Conservation (phyloP, 2,113 vertebrate species). For the Leptobrachium ailaonicum region DNA sequence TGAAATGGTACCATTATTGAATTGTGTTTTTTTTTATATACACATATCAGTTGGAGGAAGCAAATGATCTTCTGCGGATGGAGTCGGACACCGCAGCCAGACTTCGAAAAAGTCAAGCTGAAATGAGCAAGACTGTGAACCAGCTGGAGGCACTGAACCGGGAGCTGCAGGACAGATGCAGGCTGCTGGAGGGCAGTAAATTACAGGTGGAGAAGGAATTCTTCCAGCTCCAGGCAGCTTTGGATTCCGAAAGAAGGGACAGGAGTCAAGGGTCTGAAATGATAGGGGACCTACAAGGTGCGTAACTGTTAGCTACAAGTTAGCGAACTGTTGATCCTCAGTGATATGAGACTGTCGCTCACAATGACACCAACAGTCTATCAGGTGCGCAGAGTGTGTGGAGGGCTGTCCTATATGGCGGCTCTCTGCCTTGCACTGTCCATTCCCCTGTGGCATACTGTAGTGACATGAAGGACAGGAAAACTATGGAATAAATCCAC, state of each 20-base stretch:
- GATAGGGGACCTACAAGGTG: slow-evolving; percentile 94
- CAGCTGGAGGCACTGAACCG: slow-evolving; percentile 89
- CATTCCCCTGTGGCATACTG: too few relatives aligned
- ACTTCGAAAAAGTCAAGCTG: slow-evolving; percentile 89
- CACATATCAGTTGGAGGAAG: slow-evolving; percentile 83
- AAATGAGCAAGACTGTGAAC: slow-evolving; percentile 86
- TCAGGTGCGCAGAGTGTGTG: too few relatives aligned
- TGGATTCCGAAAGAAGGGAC: slow-evolving; percentile 90
- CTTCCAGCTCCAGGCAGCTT: slow-evolving; percentile 85
- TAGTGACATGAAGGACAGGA: too few relatives aligned
- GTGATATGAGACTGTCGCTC: too few relatives aligned
- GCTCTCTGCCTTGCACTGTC: too few relatives aligned
- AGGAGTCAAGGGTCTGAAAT: slow-evolving; percentile 92
- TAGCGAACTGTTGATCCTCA: too few relatives aligned
- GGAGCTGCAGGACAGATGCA: slow-evolving; percentile 89
- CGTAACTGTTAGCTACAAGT: neutral
- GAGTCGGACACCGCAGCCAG: slow-evolving; percentile 94
- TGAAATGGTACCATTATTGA: too few relatives aligned
- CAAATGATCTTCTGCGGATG: slow-evolving; percentile 88
- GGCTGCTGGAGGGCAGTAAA: slow-evolving; percentile 74
- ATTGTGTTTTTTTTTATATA: too few relatives aligned
- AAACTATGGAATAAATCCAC: too few relatives aligned
- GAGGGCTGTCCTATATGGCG: too few relatives aligned
- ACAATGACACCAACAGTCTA: too few relatives aligned
- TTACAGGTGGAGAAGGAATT: slow-evolving; percentile 89